Conservation (phyloP, 92 coral and sea anemone genomes). For the Porites lobata region DNA sequence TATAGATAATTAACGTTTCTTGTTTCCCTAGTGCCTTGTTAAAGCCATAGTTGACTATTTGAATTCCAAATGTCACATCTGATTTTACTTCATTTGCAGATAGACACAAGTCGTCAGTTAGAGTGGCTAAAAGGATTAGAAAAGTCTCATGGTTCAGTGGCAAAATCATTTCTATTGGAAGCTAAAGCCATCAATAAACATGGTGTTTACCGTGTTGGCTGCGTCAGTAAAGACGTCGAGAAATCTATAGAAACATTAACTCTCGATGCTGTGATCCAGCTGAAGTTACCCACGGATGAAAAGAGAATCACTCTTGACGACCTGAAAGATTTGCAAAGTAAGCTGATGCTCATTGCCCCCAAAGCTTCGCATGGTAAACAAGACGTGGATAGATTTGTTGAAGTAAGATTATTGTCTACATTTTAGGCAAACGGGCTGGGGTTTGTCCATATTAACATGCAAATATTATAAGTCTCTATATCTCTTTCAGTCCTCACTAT, state of each 20-base stretch:
- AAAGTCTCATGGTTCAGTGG: slow-evolving; percentile 86
- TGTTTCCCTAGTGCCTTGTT: too few species aligned
- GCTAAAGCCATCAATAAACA: slow-evolving; percentile 78
- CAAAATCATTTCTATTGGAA: slow-evolving; percentile 79
- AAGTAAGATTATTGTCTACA: slow-evolving; percentile 50
- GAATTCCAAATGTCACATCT: too few species aligned
- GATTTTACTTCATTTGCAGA: slow-evolving; percentile 26
- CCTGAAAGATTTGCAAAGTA: slow-evolving; percentile 91
- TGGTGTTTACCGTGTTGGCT: slow-evolving; percentile 73
- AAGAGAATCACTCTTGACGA: slow-evolving; percentile 74
- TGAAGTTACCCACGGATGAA: slow-evolving; percentile 51
- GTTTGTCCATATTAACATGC: not conserved
- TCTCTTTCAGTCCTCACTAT: too few species aligned
- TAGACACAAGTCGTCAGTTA: slow-evolving; percentile 67
- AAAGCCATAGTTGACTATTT: too few species aligned
- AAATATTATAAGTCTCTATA: too few species aligned
- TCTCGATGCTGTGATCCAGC: slow-evolving; percentile 50
- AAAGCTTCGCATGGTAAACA: slow-evolving; percentile 83
- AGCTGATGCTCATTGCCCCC: slow-evolving; percentile 94
- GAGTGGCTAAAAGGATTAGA: slow-evolving; percentile 83
- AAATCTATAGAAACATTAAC: slow-evolving; percentile 9
- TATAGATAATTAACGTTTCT: too few species aligned
- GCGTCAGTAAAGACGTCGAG: slow-evolving; percentile 38
- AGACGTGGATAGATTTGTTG: slow-evolving; percentile 84
- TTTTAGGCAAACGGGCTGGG: not conserved